These are phyloP conservation scores for Eulemur rubriventer DNA, from an alignment of 2,797 vertebrate species.

Conservation along the genomic window DNA sequence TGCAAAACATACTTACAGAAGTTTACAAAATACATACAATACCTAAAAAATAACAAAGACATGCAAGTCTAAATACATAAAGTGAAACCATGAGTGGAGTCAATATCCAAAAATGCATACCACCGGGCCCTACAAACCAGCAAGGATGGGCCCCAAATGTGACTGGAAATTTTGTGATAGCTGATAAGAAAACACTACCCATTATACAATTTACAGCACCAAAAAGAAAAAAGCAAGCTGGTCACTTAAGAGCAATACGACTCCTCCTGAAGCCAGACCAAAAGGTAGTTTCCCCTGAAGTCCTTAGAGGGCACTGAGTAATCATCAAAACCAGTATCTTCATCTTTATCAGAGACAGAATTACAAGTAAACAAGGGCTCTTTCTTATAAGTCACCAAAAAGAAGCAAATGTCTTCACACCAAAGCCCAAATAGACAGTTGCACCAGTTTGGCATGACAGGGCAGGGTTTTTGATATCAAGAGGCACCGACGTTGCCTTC, in stretches of 20 bases:
- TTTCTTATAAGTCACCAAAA: neutral
- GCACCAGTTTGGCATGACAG: neutral
- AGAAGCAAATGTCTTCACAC: neutral
- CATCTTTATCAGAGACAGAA: neutral
- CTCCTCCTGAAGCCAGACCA: neutral
- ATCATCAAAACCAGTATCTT: neutral
- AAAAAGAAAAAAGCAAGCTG: neutral
- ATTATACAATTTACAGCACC: neutral
- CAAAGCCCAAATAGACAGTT: neutral
- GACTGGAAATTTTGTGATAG: neutral
- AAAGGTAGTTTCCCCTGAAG: neutral
- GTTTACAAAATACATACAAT: neutral
- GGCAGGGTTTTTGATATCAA: neutral
- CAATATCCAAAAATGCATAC: neutral
- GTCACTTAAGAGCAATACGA: neutral
- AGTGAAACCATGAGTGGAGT: neutral
- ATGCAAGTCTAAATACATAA: neutral
- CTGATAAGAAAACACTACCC: neutral
- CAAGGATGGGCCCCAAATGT: neutral
- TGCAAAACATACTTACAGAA: neutral
- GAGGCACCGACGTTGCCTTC: neutral
- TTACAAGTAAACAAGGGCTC: neutral
- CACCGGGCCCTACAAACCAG: neutral
- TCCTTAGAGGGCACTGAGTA: neutral
- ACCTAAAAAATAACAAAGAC: neutral